Evolutionary conservation across 1,140 invertebrate genomes (phyloP).

Genomic region (Megathymus violae): DNA sequence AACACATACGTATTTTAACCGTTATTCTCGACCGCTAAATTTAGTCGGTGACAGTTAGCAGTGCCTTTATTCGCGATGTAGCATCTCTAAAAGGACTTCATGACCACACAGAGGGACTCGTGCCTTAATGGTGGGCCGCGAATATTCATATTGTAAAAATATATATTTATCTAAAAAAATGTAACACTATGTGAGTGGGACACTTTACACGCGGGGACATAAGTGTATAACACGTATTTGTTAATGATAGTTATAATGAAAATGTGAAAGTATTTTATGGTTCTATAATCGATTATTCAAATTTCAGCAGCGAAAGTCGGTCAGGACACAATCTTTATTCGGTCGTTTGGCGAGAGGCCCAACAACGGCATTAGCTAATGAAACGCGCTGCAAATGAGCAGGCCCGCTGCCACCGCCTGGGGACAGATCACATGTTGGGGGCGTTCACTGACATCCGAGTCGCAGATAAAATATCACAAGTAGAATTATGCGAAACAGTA

Average conservation of each 20-base stretch:
- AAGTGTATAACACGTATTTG: neutral
- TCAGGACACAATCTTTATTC: constrained; percentile 16
- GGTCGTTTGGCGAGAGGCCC: constrained; percentile 18
- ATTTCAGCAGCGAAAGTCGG: constrained; percentile 22
- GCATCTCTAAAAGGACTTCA: too few relatives aligned
- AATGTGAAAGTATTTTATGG: neutral
- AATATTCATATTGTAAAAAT: too few relatives aligned
- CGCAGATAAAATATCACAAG: neutral
- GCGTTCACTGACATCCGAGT: neutral
- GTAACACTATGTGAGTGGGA: too few relatives aligned
- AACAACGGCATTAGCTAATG: constrained; percentile 26
- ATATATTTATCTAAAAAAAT: too few relatives aligned
- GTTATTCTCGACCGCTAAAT: too few relatives aligned
- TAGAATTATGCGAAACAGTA: neutral
- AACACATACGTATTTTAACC: too few relatives aligned
- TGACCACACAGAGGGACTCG: too few relatives aligned
- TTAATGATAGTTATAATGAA: neutral
- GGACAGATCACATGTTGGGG: constrained; percentile 1
- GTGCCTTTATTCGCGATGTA: too few relatives aligned
- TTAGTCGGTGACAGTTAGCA: too few relatives aligned
- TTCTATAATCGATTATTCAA: constrained; percentile 23
- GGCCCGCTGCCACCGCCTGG: constrained; percentile 8
- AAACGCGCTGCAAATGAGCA: constrained; percentile 20
- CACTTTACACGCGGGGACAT: neutral
- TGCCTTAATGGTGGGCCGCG: too few relatives aligned